phyloP scores from a whole-genome alignment of 2,797 vertebrate species.

The Myotis myotis region DNA sequence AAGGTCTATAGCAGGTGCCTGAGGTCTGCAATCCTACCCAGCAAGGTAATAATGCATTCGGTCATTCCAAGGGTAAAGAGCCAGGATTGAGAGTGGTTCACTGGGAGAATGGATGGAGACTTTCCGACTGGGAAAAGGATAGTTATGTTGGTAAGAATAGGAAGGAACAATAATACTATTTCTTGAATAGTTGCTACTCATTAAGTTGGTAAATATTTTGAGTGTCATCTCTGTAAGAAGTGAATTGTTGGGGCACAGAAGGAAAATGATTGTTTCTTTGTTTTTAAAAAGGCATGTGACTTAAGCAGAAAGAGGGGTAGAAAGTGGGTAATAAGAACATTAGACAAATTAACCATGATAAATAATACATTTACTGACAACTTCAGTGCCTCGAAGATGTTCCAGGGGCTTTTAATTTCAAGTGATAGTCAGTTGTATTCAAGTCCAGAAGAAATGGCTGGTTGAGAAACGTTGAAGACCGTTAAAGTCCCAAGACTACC shows the following conservation, averaged over 20 bases:
- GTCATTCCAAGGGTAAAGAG: background rate
- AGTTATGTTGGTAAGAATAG: background rate
- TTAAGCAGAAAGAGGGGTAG: background rate
- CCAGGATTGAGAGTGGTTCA: background rate
- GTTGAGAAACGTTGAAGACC: background rate
- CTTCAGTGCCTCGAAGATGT: background rate
- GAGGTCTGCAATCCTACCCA: background rate
- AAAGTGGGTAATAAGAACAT: background rate
- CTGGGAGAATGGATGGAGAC: background rate
- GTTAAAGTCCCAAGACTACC: background rate
- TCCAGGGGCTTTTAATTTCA: background rate
- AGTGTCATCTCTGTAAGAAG: background rate
- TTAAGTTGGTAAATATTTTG: slow-evolving; percentile 35
- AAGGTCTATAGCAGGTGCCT: background rate
- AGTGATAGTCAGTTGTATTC: background rate
- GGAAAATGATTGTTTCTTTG: background rate
- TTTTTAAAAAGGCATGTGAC: background rate
- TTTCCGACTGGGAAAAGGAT: background rate
- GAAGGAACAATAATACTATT: background rate
- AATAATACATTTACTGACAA: background rate
- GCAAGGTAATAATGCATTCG: background rate
- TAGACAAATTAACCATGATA: background rate
- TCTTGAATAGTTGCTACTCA: background rate
- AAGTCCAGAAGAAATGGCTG: background rate
- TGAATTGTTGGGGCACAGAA: background rate